These are phyloP conservation scores for Phalera bucephala DNA, from an alignment of 2,888 invertebrate genomes.

Conservation along the genomic window DNA sequence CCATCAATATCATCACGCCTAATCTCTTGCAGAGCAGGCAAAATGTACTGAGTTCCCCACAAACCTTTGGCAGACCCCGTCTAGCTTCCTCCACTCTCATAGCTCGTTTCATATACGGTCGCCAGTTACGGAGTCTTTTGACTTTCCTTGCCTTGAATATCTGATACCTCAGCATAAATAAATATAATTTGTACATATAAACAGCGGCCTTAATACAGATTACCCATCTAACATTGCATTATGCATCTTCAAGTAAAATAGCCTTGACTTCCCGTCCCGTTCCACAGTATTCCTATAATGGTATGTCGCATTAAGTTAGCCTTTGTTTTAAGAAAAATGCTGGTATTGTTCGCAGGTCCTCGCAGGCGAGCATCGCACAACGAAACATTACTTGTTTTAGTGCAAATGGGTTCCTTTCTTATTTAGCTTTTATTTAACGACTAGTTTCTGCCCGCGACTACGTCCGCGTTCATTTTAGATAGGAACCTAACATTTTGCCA, in stretches of 20 bases:
- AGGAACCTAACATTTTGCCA: too few species aligned
- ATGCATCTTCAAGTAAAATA: constrained; percentile 13
- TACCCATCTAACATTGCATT: not conserved
- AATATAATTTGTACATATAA: too few species aligned
- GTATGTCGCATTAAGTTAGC: constrained; percentile 20
- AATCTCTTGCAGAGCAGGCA: too few species aligned
- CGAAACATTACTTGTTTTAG: constrained; percentile 29
- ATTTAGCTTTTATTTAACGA: constrained; percentile 29
- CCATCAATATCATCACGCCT: too few species aligned
- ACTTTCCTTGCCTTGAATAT: too few species aligned
- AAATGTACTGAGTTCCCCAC: too few species aligned
- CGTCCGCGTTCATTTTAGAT: too few species aligned
- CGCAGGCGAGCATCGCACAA: constrained; percentile 31
- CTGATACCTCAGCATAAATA: too few species aligned
- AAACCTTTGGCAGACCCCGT: too few species aligned
- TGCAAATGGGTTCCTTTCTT: constrained; percentile 38
- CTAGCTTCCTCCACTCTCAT: too few species aligned
- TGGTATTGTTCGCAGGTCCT: constrained; percentile 33
- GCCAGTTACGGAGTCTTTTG: too few species aligned
- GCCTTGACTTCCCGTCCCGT: constrained; percentile 10
- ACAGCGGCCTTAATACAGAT: not conserved
- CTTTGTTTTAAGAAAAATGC: constrained; percentile 35
- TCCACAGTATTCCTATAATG: constrained; percentile 7
- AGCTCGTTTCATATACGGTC: too few species aligned
- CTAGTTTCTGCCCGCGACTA: not conserved